Conservation (phyloP, 92 coral and sea anemone genomes). For the Palythoa grandiflora region DNA sequence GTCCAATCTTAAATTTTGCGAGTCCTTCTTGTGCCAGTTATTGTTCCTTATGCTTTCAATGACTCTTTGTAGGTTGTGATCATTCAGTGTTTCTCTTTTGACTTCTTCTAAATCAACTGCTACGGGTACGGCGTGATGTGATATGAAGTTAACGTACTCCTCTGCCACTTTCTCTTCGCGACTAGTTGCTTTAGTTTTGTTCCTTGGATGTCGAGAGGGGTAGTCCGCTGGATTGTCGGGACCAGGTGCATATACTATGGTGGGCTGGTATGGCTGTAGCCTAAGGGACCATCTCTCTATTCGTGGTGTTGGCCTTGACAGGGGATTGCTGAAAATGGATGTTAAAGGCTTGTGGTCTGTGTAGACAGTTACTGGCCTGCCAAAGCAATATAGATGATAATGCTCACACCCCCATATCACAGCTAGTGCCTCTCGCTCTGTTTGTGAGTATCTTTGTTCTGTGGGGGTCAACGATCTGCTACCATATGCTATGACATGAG, state of each 20-base stretch:
- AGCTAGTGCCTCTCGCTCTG: constrained; percentile 13
- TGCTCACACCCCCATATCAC: neutral
- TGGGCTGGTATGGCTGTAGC: too few relatives aligned
- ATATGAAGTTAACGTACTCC: neutral
- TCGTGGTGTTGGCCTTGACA: neutral
- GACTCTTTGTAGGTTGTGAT: constrained; percentile 38
- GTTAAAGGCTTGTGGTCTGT: neutral
- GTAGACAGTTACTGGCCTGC: neutral
- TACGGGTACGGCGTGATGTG: neutral
- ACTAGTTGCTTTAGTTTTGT: neutral
- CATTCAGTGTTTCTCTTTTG: constrained; percentile 37
- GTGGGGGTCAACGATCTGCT: constrained; percentile 33
- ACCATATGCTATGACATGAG: constrained; percentile 32
- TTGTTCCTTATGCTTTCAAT: neutral
- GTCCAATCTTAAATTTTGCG: constrained; percentile 22
- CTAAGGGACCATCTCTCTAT: neutral
- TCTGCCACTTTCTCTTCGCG: neutral
- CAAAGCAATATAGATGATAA: neutral
- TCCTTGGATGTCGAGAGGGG: neutral
- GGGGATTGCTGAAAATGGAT: too few relatives aligned
- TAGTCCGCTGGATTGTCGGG: neutral
- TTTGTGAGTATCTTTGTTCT: constrained; percentile 29
- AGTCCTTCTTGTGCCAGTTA: neutral
- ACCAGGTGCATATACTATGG: neutral
- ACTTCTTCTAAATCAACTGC: constrained; percentile 30